These are phyloP conservation scores for Hemibagrus wyckioides DNA, from an alignment of 2,113 vertebrate species.

Conservation along the genomic window DNA sequence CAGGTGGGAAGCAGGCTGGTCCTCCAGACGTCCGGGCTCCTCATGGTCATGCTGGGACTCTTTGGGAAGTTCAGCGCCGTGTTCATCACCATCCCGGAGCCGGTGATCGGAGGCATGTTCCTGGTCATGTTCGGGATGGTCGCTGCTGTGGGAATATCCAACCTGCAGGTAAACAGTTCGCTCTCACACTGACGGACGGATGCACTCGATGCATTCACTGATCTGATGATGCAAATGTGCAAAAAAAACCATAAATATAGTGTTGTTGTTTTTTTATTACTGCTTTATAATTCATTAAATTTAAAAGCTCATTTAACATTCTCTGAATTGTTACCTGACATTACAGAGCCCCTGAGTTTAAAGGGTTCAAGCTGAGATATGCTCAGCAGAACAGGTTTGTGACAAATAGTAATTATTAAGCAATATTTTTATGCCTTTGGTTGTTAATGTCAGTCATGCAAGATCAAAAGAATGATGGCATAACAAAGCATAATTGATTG, in stretches of 20 bases:
- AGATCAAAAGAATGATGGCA: neutral
- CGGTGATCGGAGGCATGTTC: conserved; percentile 82
- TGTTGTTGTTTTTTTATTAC: neutral
- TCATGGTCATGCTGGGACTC: conserved; percentile 77
- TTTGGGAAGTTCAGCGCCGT: conserved; percentile 80
- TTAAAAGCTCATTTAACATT: neutral
- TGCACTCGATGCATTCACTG: neutral
- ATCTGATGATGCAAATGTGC: neutral
- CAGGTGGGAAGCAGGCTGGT: conserved; percentile 80
- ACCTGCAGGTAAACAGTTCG: conserved; percentile 72
- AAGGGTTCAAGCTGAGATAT: conserved; percentile 1
- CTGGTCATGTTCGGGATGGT: conserved; percentile 83
- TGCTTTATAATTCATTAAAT: neutral
- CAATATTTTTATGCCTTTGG: conserved; percentile 3
- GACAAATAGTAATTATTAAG: conserved; percentile 12
- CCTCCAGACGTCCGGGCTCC: conserved; percentile 72
- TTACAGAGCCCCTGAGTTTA: neutral
- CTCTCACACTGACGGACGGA: no score
- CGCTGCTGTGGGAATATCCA: conserved; percentile 78
- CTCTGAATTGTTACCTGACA: neutral
- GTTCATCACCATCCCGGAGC: conserved; percentile 80
- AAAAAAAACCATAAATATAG: neutral
- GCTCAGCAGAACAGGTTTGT: conserved; percentile 20
- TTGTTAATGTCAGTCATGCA: neutral
- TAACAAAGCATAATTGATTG: neutral